A percentile compares a stretch with the other conserved stretches of the same genome.
These are phyloP conservation scores for Dascyllus trimaculatus DNA, from an alignment of 2,113 vertebrate genomes.

Conservation along the genomic window DNA sequence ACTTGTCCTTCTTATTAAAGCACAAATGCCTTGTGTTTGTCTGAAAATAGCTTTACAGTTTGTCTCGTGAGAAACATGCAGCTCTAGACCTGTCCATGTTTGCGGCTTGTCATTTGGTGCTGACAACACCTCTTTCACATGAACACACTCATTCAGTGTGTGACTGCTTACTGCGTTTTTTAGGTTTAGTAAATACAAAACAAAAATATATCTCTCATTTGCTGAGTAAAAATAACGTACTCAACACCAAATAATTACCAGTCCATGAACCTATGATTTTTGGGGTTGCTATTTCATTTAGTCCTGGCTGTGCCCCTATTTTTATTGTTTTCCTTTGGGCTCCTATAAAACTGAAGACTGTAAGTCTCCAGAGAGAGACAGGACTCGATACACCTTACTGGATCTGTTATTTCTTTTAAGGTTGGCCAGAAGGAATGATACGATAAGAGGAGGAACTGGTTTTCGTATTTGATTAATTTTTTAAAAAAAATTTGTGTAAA, in stretches of 20 bases:
- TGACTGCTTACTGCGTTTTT: too few relatives aligned
- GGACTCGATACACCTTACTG: neutral
- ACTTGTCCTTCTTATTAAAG: too few relatives aligned
- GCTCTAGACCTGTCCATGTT: too few relatives aligned
- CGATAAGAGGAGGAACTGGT: neutral
- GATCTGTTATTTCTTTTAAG: slow-evolving; percentile 7
- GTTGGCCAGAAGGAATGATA: neutral
- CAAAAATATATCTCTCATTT: too few relatives aligned
- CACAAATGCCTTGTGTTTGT: too few relatives aligned
- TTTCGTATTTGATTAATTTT: slow-evolving; percentile 20
- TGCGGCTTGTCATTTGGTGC: too few relatives aligned
- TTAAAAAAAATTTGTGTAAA: neutral
- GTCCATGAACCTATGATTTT: neutral
- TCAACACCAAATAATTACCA: slow-evolving; percentile 1
- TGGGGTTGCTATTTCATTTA: neutral
- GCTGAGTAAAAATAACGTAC: neutral
- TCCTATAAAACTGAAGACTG: neutral
- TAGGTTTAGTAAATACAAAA: too few relatives aligned
- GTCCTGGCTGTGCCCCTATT: neutral
- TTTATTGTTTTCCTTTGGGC: slow-evolving; percentile 2
- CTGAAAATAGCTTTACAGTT: too few relatives aligned
- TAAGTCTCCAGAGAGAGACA: slow-evolving; percentile 4
- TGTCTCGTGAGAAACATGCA: too few relatives aligned
- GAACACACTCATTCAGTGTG: too few relatives aligned
- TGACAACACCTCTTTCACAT: too few relatives aligned